Evolutionary conservation across 2,797 vertebrate genomes (phyloP).

Genomic region (Muraenolepis orangiensis): DNA sequence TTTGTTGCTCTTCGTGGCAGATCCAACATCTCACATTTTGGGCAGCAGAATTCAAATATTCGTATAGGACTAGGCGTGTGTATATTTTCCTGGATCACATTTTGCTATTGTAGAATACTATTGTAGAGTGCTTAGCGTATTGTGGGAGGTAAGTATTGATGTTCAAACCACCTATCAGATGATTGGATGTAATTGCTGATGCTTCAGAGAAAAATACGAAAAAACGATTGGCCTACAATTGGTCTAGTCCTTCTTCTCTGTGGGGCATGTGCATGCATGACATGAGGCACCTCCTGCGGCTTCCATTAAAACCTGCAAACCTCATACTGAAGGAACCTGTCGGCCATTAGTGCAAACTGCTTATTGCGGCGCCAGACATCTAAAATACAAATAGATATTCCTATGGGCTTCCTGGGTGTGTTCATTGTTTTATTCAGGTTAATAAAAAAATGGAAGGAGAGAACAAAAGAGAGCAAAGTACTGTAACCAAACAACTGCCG

Average conservation of each 20-base stretch:
- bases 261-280: too few relatives aligned
- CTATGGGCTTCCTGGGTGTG: not conserved
- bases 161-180: too few relatives aligned
- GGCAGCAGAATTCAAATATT: too few relatives aligned
- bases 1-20: not conserved
- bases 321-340: not conserved
- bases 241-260: too few relatives aligned
- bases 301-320: not conserved
- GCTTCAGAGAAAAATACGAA: too few relatives aligned
- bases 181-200: too few relatives aligned
- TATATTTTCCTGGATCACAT: too few relatives aligned
- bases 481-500: not conserved
- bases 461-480: not conserved
- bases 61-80: too few relatives aligned
- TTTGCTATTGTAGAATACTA: constrained; percentile 3
- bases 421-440: not conserved
- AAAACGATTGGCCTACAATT: too few relatives aligned
- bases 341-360: not conserved
- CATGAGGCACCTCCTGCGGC: not conserved
- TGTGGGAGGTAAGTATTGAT: too few relatives aligned
- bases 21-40: too few relatives aligned
- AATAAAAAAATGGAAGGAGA: not conserved
- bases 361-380: not conserved
- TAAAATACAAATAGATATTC: not conserved
- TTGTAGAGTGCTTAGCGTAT: too few relatives aligned